Evolutionary conservation across 2,888 invertebrate genomes (phyloP).

Genomic region (Rhogogaster chlorosoma): DNA sequence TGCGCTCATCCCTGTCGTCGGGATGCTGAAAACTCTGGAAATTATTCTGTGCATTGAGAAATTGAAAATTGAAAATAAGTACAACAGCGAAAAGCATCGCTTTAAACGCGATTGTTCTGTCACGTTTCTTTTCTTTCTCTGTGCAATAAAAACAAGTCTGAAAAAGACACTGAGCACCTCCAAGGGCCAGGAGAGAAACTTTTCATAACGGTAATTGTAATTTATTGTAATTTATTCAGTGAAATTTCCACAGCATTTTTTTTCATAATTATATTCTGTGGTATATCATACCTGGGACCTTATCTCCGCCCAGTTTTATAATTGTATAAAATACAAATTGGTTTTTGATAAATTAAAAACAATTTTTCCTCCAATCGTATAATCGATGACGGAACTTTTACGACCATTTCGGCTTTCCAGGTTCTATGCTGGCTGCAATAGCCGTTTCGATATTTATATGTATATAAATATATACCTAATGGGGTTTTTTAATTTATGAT

Average conservation of each 20-base stretch:
- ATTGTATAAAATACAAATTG: background rate
- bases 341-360: background rate
- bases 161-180: background rate
- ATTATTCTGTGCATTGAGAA: background rate
- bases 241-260: background rate
- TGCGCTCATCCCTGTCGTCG: background rate
- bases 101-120: background rate
- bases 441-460: background rate
- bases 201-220: background rate
- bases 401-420: background rate
- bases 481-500: background rate
- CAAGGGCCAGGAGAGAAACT: background rate
- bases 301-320: background rate
- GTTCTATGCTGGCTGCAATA: background rate
- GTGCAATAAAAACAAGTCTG: background rate
- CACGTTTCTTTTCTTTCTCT: background rate
- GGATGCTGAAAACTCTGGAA: background rate
- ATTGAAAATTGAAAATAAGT: background rate
- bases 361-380: background rate
- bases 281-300: background rate
- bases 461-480: background rate
- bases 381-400: background rate
- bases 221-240: background rate
- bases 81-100: background rate
- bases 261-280: background rate